These are phyloP conservation scores for Gasteruption jaculator DNA, from an alignment of 2,888 invertebrate genomes.

Conservation along the genomic window DNA sequence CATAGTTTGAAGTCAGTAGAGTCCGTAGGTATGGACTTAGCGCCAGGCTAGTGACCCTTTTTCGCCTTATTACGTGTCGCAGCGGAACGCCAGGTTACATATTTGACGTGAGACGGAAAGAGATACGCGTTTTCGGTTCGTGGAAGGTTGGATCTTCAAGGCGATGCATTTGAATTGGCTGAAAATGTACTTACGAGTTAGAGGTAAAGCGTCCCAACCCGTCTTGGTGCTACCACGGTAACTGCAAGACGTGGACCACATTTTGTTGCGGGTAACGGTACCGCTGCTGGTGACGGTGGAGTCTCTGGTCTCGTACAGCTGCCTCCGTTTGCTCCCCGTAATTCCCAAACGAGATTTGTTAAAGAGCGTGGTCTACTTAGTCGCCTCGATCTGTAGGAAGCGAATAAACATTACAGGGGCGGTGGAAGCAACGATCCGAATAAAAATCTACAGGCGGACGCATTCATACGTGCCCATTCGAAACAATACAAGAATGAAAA, in stretches of 20 bases:
- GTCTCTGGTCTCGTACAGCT: conserved; percentile 45
- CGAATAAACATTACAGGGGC: background rate
- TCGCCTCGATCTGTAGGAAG: conserved; percentile 58
- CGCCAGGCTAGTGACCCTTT: too few species aligned
- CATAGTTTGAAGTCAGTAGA: too few species aligned
- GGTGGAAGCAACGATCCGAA: background rate
- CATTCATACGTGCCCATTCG: background rate
- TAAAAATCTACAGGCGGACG: background rate
- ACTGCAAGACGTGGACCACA: conserved; percentile 54
- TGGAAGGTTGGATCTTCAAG: too few species aligned
- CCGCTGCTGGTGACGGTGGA: conserved; percentile 45
- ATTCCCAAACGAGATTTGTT: conserved; percentile 83
- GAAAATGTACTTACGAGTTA: conserved; percentile 45
- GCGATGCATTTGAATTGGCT: background rate
- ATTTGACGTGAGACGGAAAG: too few species aligned
- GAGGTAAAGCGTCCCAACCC: conserved; percentile 53
- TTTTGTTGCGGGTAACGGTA: conserved; percentile 52
- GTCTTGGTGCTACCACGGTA: conserved; percentile 51
- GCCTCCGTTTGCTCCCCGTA: conserved; percentile 46
- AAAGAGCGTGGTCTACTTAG: conserved; percentile 79
- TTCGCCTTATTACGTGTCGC: too few species aligned
- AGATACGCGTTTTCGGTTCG: conserved; percentile 7
- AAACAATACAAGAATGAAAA: background rate
- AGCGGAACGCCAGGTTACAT: too few species aligned
- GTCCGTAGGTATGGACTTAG: too few species aligned